Conservation (phyloP, 1,140 invertebrate genomes). For the Heliconius himera region DNA sequence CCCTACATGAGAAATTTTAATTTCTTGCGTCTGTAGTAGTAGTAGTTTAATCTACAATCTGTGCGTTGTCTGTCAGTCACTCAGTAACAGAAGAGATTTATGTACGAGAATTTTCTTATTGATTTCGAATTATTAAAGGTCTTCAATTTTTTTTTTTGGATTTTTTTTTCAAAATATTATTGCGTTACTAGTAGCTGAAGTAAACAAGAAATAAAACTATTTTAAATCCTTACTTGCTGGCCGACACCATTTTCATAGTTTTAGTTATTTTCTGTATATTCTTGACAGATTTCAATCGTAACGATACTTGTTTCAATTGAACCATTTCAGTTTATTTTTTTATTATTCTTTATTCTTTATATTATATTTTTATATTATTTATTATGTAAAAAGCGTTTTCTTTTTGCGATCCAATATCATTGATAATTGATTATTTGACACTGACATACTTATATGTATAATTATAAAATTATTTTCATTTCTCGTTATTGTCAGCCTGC, state of each 20-base stretch:
- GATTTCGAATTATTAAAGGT: too few relatives aligned
- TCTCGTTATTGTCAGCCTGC: not conserved
- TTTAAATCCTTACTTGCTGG: constrained; percentile 84
- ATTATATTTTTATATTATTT: not conserved
- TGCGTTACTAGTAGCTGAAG: too few relatives aligned
- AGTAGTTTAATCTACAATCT: too few relatives aligned
- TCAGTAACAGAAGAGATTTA: too few relatives aligned
- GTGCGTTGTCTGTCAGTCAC: too few relatives aligned
- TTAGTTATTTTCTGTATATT: constrained; percentile 99
- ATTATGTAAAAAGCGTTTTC: not conserved
- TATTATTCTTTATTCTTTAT: not conserved
- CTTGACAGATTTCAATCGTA: constrained; percentile 98
- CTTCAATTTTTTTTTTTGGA: too few relatives aligned
- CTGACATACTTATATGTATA: not conserved
- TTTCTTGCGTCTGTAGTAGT: too few relatives aligned
- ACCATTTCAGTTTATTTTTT: constrained; percentile 86
- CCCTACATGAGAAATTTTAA: too few relatives aligned
- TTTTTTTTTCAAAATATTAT: too few relatives aligned
- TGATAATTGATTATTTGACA: not conserved
- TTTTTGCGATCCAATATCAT: not conserved
- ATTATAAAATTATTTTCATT: not conserved
- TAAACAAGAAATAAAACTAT: not conserved
- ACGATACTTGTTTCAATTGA: constrained; percentile 96
- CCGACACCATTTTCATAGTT: constrained; percentile 99
- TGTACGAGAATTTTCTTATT: too few relatives aligned